Evolutionary conservation across 2,888 invertebrate species (phyloP).

Genomic region (Protophormia terraenovae): DNA sequence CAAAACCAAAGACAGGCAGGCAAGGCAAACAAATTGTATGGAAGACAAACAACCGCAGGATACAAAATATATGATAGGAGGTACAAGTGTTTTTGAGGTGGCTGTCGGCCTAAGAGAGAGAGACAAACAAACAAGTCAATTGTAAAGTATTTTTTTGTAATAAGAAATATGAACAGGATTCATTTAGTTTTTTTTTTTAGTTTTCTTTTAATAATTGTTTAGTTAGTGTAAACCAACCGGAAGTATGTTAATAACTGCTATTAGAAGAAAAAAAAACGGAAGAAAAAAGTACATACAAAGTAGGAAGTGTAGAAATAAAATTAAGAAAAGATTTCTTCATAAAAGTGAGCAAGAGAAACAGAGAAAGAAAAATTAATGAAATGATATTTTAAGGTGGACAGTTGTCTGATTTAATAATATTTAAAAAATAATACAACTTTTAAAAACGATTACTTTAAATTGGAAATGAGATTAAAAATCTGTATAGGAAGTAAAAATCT

Average conservation of each 20-base stretch:
- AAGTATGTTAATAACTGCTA: slow-evolving; percentile 32
- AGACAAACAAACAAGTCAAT: background rate
- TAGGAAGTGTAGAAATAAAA: slow-evolving; percentile 2
- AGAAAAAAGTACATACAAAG: slow-evolving; percentile 7
- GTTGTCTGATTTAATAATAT: too few relatives aligned
- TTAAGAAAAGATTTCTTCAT: background rate
- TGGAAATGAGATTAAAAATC: too few relatives aligned
- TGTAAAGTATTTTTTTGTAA: background rate
- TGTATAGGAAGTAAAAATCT: too few relatives aligned
- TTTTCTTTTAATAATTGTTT: background rate
- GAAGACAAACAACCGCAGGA: slow-evolving; percentile 30
- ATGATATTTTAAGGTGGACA: background rate
- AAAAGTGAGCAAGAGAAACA: background rate
- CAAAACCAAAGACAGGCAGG: background rate
- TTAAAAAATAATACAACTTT: too few relatives aligned
- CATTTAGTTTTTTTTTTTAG: background rate
- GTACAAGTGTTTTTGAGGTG: slow-evolving; percentile 26
- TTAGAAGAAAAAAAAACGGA: background rate
- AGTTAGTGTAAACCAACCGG: slow-evolving; percentile 21
- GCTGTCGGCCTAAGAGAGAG: background rate
- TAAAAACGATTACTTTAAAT: too few relatives aligned
- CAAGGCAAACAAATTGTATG: background rate
- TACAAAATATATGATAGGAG: slow-evolving; percentile 1
- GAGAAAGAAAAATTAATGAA: background rate
- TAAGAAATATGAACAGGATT: background rate